Conservation (phyloP, 2,113 vertebrate genomes). For the Sinosuthora webbiana region DNA sequence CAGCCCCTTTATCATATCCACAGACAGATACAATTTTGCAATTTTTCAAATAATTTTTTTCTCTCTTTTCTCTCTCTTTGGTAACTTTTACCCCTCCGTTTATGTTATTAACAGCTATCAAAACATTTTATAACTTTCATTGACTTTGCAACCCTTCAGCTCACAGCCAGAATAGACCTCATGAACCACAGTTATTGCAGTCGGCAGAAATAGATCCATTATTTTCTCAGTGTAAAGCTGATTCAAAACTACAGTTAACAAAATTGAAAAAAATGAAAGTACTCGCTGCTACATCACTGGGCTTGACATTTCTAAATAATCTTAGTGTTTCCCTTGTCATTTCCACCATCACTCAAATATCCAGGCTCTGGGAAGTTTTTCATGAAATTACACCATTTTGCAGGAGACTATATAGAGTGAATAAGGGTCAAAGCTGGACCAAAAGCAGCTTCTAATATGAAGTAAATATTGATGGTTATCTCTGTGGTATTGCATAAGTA, state of each 20-base stretch:
- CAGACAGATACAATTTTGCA: background rate
- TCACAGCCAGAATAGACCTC: background rate
- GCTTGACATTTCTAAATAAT: slow-evolving; percentile 52
- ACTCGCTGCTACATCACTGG: background rate
- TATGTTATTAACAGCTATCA: background rate
- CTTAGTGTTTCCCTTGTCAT: background rate
- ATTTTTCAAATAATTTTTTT: background rate
- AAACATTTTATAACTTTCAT: slow-evolving; percentile 18
- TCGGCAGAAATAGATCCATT: background rate
- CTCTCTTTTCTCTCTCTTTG: background rate
- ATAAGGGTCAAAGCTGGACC: background rate
- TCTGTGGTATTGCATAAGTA: background rate
- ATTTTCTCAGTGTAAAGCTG: slow-evolving; percentile 41
- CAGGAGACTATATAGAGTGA: background rate
- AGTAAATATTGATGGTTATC: background rate
- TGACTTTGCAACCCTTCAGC: background rate
- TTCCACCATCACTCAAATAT: background rate
- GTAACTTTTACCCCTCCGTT: background rate
- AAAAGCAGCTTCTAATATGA: background rate
- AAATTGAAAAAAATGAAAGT: slow-evolving; percentile 9
- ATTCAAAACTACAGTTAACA: slow-evolving; percentile 28
- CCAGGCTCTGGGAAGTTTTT: background rate
- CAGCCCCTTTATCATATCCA: background rate
- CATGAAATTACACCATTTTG: background rate
- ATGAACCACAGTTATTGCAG: slow-evolving; percentile 25